Evolutionary conservation across 2,797 vertebrate species (phyloP), one percentile per base, ranked within the genome.

Genomic region (Argentina silus): DNA sequence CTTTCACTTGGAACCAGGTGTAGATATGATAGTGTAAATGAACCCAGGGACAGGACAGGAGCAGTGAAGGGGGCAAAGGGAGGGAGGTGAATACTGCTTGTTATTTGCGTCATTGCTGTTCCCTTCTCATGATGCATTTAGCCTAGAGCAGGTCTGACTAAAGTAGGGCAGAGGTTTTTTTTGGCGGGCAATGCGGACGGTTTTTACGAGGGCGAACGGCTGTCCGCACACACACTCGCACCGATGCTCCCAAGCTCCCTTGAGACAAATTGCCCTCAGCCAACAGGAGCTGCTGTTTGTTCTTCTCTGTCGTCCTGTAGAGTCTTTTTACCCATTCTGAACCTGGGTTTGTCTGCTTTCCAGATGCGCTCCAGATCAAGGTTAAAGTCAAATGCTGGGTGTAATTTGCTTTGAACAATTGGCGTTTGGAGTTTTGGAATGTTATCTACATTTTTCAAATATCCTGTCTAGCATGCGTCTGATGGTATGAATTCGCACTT

Each of bases 91-190:
- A 68, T 48, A 42, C 53, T 76, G 42, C 72, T 56, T 69, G 19
- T 21, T 56, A 21, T 19, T 47, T 47, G 21, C 15, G 21, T 64
- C 67, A 42, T 23, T 45, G 23, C 15, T 9, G 36, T 72, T 60
- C 74, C 78, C 23, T 73, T 81, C 17, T 12, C 55, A 6, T 69
- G 23, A 68, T 69, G 17, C 36, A 64, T 79, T 73, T 75, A 72
- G 76, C 76, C 78, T 19, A 67, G n/a, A 78, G 69, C 27, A 67
- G 9, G 68, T 50, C n/a, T 48, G 19, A n/a, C 56, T 60, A 44
- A 66, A 74, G n/a, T 10, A 3, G 48, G 15, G 12, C n/a, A 23
- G 55, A 62, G 62, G 70, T 72, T 55, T 47, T 23, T 55, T n/a
- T 42, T 9, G 53, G 6, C 7, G 69, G 15, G 15, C 15, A 42